phyloP scores from a whole-genome alignment of 2,888 invertebrate species.

The Trissoscelio sp. region DNA sequence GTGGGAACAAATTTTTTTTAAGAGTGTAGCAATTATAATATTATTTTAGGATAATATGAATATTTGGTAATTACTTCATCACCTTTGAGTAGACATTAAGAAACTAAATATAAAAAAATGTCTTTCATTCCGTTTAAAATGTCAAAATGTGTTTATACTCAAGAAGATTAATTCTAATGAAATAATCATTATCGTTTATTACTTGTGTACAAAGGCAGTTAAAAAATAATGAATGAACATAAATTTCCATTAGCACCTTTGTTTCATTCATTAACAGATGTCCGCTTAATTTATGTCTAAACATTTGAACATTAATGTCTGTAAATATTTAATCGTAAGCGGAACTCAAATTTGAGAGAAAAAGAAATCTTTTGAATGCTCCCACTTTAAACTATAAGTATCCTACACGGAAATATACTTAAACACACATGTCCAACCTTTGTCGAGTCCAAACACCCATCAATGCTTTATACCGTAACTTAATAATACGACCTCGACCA shows the following conservation, averaged over 20 bases:
- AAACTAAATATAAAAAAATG: neutral
- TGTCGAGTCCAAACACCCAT: constrained; percentile 11
- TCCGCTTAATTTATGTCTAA: constrained; percentile 15
- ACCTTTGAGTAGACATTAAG: too few relatives aligned
- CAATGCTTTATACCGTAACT: constrained; percentile 18
- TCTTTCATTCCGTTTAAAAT: too few relatives aligned
- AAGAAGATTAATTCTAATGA: too few relatives aligned
- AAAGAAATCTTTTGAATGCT: constrained; percentile 19
- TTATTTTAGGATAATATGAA: constrained; percentile 8
- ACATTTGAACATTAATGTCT: constrained; percentile 28
- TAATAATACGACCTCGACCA: constrained; percentile 1
- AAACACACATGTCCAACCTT: constrained; percentile 20
- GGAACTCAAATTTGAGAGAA: neutral
- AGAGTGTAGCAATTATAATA: neutral
- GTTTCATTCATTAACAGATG: constrained; percentile 26
- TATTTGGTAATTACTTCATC: neutral
- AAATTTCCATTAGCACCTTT: constrained; percentile 30
- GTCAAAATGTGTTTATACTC: neutral
- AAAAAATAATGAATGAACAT: neutral
- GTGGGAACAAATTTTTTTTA: constrained; percentile 47
- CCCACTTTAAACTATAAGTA: constrained; percentile 4
- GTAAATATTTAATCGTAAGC: constrained; percentile 41
- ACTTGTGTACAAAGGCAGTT: constrained; percentile 4
- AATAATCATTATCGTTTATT: neutral
- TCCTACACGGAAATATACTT: constrained; percentile 28